Conservation (phyloP, 2,888 invertebrate species). For the Drosophila kambysellisi region DNA sequence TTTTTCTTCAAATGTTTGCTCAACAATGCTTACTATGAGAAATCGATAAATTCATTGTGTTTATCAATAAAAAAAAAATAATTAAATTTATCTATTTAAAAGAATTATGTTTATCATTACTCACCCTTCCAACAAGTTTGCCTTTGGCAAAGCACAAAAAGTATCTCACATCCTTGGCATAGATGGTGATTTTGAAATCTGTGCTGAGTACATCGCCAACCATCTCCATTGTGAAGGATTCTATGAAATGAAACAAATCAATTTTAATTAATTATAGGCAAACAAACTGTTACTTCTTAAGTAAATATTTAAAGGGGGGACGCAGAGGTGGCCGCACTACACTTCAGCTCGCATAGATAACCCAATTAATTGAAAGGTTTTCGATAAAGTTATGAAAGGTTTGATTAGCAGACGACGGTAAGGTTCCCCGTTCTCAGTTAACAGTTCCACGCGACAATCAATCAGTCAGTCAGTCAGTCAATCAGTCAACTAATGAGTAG, state of each 20-base stretch:
- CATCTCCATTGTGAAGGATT: conserved; percentile 82
- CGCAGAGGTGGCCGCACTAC: conserved; percentile 3
- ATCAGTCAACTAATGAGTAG: conserved; percentile 37
- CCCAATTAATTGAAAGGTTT: conserved; percentile 79
- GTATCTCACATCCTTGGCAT: conserved; percentile 81
- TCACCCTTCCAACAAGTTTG: conserved; percentile 83
- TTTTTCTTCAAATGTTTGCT: not conserved
- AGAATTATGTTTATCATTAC: conserved; percentile 17
- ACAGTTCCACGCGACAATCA: not conserved
- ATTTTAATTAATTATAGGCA: conserved; percentile 70
- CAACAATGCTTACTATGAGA: not conserved
- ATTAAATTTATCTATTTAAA: not conserved
- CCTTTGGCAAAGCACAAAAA: conserved; percentile 83
- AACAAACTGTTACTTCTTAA: conserved; percentile 51
- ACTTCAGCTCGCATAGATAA: conserved; percentile 68
- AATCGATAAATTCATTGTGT: not conserved
- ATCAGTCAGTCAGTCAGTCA: conserved; percentile 20
- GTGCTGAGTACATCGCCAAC: conserved; percentile 78
- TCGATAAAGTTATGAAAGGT: conserved; percentile 76
- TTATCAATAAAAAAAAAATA: not conserved
- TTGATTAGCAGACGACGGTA: conserved; percentile 54
- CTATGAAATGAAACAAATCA: conserved; percentile 60
- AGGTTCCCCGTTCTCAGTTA: not conserved
- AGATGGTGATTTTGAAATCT: conserved; percentile 83
- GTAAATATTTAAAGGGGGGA: conserved; percentile 43